These are phyloP conservation scores for Pseudolaguvia tuberculata DNA, from an alignment of 2,113 vertebrate genomes.

Conservation along the genomic window DNA sequence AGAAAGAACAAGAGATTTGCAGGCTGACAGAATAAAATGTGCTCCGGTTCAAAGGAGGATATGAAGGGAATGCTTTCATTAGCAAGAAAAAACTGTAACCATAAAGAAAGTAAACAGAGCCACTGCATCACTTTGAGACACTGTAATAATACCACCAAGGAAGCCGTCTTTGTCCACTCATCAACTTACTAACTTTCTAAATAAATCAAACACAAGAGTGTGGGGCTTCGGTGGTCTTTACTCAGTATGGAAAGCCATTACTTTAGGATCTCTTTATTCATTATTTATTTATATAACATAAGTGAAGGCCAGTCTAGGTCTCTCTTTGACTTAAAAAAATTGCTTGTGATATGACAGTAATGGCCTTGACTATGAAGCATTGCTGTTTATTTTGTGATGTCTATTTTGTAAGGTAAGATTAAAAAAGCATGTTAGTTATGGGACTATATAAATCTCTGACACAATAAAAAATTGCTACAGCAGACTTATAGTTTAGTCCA, in stretches of 20 bases:
- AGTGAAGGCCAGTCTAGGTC: constrained; percentile 18
- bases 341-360: constrained; percentile 7
- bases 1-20: constrained; percentile 5
- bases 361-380: constrained; percentile 18
- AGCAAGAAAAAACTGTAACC: not conserved
- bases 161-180: constrained; percentile 13
- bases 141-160: constrained; percentile 27
- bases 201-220: constrained; percentile 16
- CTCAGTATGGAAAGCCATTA: not conserved
- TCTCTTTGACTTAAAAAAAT: constrained; percentile 12
- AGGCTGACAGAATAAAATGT: constrained; percentile 18
- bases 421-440: not conserved
- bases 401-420: constrained; percentile 1
- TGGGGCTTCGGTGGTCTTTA: constrained; percentile 7
- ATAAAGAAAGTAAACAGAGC: constrained; percentile 4
- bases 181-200: constrained; percentile 4
- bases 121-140: not conserved
- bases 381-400: constrained; percentile 7
- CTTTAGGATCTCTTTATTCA: constrained; percentile 20
- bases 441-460: not conserved
- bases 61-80: constrained; percentile 28
- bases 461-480: not conserved
- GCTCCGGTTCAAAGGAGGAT: constrained; percentile 20
- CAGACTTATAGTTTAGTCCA: not conserved
- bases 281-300: constrained; percentile 27